Conservation (phyloP, 1,140 invertebrate genomes). For the Prorops nasuta region DNA sequence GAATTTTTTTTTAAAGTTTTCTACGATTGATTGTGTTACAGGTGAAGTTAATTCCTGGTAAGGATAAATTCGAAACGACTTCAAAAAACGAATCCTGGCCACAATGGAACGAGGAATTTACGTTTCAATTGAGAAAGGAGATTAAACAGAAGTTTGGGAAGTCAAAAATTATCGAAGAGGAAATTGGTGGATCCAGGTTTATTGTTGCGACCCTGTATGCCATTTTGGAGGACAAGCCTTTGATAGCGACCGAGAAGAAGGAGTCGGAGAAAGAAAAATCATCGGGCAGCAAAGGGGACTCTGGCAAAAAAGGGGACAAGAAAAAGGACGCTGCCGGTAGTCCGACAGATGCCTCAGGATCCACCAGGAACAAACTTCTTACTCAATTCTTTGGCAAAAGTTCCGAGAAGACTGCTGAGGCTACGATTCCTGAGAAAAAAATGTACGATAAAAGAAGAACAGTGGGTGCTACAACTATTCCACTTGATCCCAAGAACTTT, state of each 20-base stretch:
- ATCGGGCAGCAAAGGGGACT: slow-evolving; percentile 31
- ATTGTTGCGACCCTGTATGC: slow-evolving; percentile 73
- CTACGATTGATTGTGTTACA: slow-evolving; percentile 48
- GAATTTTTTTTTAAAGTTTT: not conserved
- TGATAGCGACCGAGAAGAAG: slow-evolving; percentile 54
- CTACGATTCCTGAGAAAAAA: slow-evolving; percentile 40
- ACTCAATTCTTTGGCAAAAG: slow-evolving; percentile 46
- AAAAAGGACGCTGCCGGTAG: slow-evolving; percentile 34
- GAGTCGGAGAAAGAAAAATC: slow-evolving; percentile 47
- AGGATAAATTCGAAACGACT: slow-evolving; percentile 71
- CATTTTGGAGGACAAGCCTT: slow-evolving; percentile 62
- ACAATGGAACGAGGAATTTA: slow-evolving; percentile 74
- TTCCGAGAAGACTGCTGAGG: slow-evolving; percentile 36
- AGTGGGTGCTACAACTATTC: slow-evolving; percentile 70
- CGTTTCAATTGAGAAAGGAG: slow-evolving; percentile 62
- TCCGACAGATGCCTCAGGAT: slow-evolving; percentile 25
- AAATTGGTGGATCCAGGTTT: slow-evolving; percentile 66
- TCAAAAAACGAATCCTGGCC: slow-evolving; percentile 74
- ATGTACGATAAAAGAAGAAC: slow-evolving; percentile 64
- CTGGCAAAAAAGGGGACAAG: slow-evolving; percentile 40
- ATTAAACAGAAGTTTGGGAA: slow-evolving; percentile 54
- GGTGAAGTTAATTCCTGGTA: slow-evolving; percentile 72
- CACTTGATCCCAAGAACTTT: slow-evolving; percentile 69
- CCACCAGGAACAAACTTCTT: slow-evolving; percentile 42
- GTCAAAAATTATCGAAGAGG: slow-evolving; percentile 50